Evolutionary conservation across 2,797 vertebrate species (phyloP).

Genomic region (Hydrolagus colliei): DNA sequence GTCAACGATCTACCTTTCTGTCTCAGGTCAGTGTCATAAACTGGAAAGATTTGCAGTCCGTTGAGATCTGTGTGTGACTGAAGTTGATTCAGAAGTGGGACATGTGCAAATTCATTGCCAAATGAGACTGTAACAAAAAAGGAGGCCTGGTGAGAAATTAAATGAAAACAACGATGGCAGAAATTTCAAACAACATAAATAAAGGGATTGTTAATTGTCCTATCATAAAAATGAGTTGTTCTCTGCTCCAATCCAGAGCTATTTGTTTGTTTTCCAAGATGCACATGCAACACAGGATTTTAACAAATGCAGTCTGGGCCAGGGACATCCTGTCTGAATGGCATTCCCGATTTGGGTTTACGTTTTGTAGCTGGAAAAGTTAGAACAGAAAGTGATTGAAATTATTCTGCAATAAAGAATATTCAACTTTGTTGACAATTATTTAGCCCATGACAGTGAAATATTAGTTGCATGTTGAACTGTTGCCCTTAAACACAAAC

Average conservation of each 20-base stretch:
- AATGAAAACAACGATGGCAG: neutral
- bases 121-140: neutral
- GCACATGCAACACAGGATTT: neutral
- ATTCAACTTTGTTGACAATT: neutral
- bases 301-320: neutral
- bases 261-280: neutral
- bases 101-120: conserved; percentile 7
- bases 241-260: neutral
- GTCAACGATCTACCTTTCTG: neutral
- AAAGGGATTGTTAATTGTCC: neutral
- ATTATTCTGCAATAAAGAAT: neutral
- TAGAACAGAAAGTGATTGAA: neutral
- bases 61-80: neutral
- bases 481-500: neutral
- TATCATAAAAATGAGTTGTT: neutral
- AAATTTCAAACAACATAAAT: conserved; percentile 8
- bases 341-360: neutral
- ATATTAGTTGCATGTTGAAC: neutral
- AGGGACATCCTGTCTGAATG: neutral
- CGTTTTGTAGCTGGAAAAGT: neutral
- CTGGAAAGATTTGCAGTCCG: neutral
- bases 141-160: conserved; percentile 1
- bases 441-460: neutral
- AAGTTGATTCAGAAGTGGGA: neutral
- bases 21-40: conserved; percentile 21